These are phyloP conservation scores for Pentalonia nigronervosa DNA, from an alignment of 1,140 invertebrate genomes.

Conservation along the genomic window DNA sequence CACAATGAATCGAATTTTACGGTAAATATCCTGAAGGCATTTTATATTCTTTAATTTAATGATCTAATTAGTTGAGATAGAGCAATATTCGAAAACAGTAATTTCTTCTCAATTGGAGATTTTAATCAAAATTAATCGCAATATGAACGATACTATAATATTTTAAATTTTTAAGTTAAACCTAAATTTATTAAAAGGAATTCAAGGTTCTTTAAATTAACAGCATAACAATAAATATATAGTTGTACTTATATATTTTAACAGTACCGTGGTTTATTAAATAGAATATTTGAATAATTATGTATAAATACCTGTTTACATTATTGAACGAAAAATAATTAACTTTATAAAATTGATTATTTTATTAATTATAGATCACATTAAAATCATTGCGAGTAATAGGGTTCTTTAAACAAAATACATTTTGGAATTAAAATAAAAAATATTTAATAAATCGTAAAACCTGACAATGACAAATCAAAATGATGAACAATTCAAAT, in stretches of 20 bases:
- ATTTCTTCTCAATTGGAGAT: neutral
- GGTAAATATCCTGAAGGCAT: neutral
- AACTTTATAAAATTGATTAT: neutral
- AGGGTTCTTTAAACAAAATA: neutral
- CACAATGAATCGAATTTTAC: neutral
- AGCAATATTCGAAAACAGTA: neutral
- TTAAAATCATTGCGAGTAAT: neutral
- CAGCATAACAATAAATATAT: neutral
- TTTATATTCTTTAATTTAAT: neutral
- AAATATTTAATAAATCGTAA: neutral
- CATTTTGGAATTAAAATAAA: constrained; percentile 8
- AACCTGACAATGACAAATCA: neutral
- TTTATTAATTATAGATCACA: neutral
- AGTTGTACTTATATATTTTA: neutral
- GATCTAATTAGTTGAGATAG: neutral
- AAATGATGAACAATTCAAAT: neutral
- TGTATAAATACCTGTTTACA: neutral
- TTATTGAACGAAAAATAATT: neutral
- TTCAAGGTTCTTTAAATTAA: neutral
- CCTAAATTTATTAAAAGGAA: neutral
- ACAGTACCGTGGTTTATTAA: neutral
- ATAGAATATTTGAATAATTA: neutral
- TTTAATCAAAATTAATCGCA: neutral
- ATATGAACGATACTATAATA: neutral
- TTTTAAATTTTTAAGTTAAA: neutral